phyloP scores from a whole-genome alignment of 2,797 vertebrate species.

The Neosilurus hyrtlii region DNA sequence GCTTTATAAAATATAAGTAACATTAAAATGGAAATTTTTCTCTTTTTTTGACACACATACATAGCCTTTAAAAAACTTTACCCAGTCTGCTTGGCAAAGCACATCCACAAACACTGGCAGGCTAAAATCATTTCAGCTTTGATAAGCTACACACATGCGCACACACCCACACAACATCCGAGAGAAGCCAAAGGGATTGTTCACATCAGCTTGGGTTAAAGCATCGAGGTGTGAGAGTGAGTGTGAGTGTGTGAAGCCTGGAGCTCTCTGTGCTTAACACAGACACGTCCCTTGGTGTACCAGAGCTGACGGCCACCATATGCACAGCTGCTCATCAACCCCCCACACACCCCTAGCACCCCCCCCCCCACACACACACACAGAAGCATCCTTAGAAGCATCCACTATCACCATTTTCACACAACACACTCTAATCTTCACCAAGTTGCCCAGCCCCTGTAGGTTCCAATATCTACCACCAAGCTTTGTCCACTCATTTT shows the following conservation, averaged over 20 bases:
- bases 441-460: slow-evolving; percentile 31
- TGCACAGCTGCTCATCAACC: slow-evolving; percentile 22
- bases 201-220: slow-evolving; percentile 55
- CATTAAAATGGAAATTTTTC: slow-evolving; percentile 40
- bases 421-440: slow-evolving; percentile 35
- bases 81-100: slow-evolving; percentile 55
- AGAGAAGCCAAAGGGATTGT: slow-evolving; percentile 48
- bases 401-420: slow-evolving; percentile 27
- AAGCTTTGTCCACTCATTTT: slow-evolving; percentile 41
- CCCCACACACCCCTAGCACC: not conserved
- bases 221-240: slow-evolving; percentile 41
- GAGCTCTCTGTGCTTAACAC: slow-evolving; percentile 40
- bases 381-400: not conserved
- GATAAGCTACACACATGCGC: slow-evolving; percentile 39
- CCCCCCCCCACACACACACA: too few species aligned
- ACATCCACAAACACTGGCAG: slow-evolving; percentile 52
- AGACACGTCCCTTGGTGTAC: slow-evolving; percentile 9
- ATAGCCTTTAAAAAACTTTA: slow-evolving; percentile 49
- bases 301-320: slow-evolving; percentile 44
- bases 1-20: slow-evolving; percentile 46
- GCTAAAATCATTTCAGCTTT: slow-evolving; percentile 55
- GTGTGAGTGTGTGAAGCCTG: slow-evolving; percentile 44
- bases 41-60: not conserved
- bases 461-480: slow-evolving; percentile 25
- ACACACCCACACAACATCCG: slow-evolving; percentile 4